Percentiles rank a stretch among this genome's conserved stretches.
phyloP scores from a whole-genome alignment of 2,888 invertebrate genomes.

The Lasius fuliginosus region DNA sequence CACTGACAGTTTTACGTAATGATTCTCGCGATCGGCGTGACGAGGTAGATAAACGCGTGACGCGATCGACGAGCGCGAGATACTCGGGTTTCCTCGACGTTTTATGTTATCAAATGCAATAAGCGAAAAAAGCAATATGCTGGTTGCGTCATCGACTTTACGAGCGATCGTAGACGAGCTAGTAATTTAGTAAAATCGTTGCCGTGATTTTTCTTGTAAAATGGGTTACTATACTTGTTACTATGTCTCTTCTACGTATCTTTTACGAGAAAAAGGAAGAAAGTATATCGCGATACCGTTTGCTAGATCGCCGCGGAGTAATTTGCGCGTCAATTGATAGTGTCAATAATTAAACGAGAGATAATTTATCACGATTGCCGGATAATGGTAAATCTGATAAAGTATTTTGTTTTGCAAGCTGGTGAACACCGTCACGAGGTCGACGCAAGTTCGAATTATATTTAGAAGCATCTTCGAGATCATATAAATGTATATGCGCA shows the following conservation, averaged over 20 bases:
- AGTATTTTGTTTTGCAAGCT: not conserved
- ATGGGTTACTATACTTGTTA: not conserved
- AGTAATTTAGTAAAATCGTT: not conserved
- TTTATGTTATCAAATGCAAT: not conserved
- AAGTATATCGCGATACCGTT: not conserved
- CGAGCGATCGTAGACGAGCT: not conserved
- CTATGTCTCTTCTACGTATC: not conserved
- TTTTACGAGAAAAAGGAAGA: not conserved
- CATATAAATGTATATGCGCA: not conserved
- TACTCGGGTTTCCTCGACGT: not conserved
- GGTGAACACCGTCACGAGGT: not conserved
- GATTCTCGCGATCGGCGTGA: not conserved
- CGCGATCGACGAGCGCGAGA: not conserved
- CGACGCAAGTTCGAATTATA: not conserved
- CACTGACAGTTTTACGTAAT: conserved; percentile 12
- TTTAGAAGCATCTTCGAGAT: not conserved
- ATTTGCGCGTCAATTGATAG: not conserved
- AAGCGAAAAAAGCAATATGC: not conserved
- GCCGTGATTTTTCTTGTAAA: not conserved
- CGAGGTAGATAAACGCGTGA: not conserved
- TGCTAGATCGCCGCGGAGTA: not conserved
- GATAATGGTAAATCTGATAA: not conserved
- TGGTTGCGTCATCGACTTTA: not conserved
- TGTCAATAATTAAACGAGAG: not conserved
- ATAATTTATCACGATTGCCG: not conserved